Base-by-base conservation (phyloP, 2,888 invertebrate species). In the Aspidapion aeneum region DNA sequence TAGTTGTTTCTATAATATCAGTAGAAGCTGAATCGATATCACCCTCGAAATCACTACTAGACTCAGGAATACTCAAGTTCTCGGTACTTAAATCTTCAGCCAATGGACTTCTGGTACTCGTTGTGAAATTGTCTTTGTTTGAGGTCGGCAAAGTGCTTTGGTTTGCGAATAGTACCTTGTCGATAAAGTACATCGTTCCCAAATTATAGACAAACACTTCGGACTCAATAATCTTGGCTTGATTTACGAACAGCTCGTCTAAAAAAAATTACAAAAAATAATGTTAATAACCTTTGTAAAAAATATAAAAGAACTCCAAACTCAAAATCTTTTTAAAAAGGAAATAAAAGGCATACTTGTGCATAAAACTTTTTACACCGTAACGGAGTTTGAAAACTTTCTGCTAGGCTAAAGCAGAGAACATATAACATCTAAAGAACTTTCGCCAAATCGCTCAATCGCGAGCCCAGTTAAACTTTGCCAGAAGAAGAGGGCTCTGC, bases 201-300 rank as follows among this genome's bases (percentile, higher is more conserved):
- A 87, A 75, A 74, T 87, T 87, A 75, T 87, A 87, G 50, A 87
- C 86, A 72, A 86, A 87, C 19, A 86, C 82, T 76, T 87, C 86
- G 70, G 83, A 83, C 74, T 86, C 85, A 18, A 85, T 82, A 51
- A 86, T 84, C 68, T 82, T 80, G 16, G 85, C 85, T 66, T 84
- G 82, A 72, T 86, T 86, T 3, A 86, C 80, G 49, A 81, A 81
- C 1, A 82, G 79, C 62, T 82, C 81, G 69, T 82, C 84, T 81
- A 70, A 20, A 77, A 77, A 60, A 52, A n/a, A 52, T 12, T 48
- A 48, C n/a, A 12, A n/a, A 48, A 12, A n/a, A n/a, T 48, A 48
- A 12, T 12, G 9, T 48, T 48, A 48, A n/a, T 48, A 48, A n/a
- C n/a, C n/a, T n/a, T 48, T 9, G 49, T 48, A n/a, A 12, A 9